These are phyloP conservation scores for Streptopelia turtur DNA, from an alignment of 2,797 vertebrate genomes.

Conservation along the genomic window DNA sequence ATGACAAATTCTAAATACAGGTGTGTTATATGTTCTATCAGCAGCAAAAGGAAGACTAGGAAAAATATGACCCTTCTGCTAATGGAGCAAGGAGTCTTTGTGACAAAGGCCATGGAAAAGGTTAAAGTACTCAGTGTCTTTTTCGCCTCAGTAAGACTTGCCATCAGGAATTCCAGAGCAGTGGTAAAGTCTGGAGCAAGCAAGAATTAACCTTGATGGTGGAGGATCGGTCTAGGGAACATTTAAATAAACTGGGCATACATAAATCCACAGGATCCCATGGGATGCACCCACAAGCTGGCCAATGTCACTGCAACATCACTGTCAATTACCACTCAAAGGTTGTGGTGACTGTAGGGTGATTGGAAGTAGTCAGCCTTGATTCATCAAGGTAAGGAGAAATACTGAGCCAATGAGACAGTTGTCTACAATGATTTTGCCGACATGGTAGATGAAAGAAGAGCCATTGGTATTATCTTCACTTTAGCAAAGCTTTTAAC, in stretches of 20 bases:
- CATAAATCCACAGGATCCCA: not conserved
- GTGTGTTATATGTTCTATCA: not conserved
- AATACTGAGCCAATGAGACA: not conserved
- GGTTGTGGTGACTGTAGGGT: not conserved
- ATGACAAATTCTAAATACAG: not conserved
- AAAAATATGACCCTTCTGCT: not conserved
- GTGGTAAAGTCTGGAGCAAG: not conserved
- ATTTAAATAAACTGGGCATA: not conserved
- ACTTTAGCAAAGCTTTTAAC: not conserved
- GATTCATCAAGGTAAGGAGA: not conserved
- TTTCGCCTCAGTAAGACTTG: not conserved
- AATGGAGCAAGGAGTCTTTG: not conserved
- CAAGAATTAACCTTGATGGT: not conserved
- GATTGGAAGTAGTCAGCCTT: not conserved
- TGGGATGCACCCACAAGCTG: not conserved
- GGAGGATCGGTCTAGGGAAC: not conserved
- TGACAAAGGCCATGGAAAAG: not conserved
- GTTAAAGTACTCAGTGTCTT: not conserved
- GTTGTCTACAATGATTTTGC: not conserved
- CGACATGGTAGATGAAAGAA: not conserved
- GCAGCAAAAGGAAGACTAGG: not conserved
- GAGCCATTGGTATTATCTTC: not conserved
- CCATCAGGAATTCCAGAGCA: not conserved
- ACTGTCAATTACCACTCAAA: not conserved
- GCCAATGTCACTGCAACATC: not conserved